Evolutionary conservation across 2,797 vertebrate species (phyloP).

Genomic region (Sebastes iracundus): DNA sequence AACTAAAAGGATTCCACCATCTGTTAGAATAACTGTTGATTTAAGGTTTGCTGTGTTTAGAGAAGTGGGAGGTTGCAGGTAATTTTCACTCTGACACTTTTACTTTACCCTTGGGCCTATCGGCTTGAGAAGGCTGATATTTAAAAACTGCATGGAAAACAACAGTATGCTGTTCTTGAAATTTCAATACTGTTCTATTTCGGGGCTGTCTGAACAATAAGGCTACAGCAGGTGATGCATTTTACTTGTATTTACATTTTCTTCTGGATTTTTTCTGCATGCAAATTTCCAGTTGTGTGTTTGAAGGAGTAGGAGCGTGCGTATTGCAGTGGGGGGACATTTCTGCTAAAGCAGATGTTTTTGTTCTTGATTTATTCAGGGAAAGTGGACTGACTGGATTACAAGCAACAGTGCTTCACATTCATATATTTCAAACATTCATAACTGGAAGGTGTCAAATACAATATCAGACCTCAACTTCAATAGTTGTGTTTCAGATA

Average conservation of each 20-base stretch:
- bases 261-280: background rate
- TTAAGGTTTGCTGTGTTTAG: slow-evolving; percentile 3
- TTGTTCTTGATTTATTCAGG: background rate
- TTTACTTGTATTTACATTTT: background rate
- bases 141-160: background rate
- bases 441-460: background rate
- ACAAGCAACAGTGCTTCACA: background rate
- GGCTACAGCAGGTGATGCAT: background rate
- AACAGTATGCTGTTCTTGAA: background rate
- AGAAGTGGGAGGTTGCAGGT: background rate
- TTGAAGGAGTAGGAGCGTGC: background rate
- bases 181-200: background rate
- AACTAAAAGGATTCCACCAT: slow-evolving; percentile 20
- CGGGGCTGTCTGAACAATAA: background rate
- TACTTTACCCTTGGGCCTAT: background rate
- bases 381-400: background rate
- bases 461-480: background rate
- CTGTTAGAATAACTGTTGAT: slow-evolving; percentile 10
- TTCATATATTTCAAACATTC: background rate
- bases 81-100: slow-evolving; percentile 3
- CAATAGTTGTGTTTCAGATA: background rate
- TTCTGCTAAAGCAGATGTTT: background rate
- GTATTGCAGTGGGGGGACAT: background rate
- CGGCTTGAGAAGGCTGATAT: background rate
- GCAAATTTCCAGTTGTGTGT: background rate